phyloP scores from a whole-genome alignment of 2,888 invertebrate genomes.

The Octodonta nipae region DNA sequence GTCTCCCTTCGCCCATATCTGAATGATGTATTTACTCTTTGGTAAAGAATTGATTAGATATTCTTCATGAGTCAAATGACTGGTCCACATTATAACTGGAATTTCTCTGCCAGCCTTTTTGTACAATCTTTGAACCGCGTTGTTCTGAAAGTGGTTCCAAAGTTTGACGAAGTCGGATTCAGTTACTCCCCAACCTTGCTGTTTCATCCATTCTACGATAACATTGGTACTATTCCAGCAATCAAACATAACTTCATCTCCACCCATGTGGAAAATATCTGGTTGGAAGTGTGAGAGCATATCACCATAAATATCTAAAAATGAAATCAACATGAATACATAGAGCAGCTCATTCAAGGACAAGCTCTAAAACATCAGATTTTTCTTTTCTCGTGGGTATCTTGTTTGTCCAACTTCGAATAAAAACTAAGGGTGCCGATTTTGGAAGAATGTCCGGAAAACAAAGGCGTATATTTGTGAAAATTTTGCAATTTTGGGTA shows the following conservation, averaged over 20 bases:
- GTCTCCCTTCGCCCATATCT: conserved; percentile 62
- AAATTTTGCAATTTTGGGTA: no score
- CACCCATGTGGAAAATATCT: conserved; percentile 80
- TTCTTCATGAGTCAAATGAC: conserved; percentile 54
- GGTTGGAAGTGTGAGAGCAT: conserved; percentile 58
- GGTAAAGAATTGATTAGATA: conserved; percentile 53
- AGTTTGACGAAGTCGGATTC: conserved; percentile 48
- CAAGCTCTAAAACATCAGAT: no score
- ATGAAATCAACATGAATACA: no score
- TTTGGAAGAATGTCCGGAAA: no score
- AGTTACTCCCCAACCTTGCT: conserved; percentile 43
- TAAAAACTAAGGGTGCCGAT: no score
- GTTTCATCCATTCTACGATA: conserved; percentile 55
- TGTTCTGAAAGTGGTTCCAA: conserved; percentile 65
- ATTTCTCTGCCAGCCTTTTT: conserved; percentile 40
- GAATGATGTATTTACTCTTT: conserved; percentile 65
- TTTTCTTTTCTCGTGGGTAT: no score
- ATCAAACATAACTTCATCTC: conserved; percentile 55
- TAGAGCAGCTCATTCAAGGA: no score
- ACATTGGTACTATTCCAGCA: conserved; percentile 66
- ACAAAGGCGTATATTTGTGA: no score
- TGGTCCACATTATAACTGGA: conserved; percentile 68
- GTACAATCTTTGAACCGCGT: conserved; percentile 43
- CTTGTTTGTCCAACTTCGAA: no score
- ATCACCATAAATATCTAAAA: conserved; percentile 55